phyloP scores from a whole-genome alignment of 2,797 vertebrate genomes.

The Sibirionetta formosa region DNA sequence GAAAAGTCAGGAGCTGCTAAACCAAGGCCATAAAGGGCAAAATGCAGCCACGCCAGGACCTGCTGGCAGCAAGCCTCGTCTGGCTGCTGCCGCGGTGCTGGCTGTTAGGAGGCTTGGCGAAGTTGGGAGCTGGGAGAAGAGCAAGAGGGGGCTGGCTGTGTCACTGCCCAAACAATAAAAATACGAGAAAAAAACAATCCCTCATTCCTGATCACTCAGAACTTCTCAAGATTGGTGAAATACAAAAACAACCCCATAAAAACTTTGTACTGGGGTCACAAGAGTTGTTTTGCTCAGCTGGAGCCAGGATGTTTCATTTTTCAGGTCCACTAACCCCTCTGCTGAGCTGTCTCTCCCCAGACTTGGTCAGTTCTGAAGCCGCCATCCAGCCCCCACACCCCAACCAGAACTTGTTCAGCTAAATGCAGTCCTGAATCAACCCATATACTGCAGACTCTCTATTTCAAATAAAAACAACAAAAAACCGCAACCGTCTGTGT shows the following conservation, averaged over 20 bases:
- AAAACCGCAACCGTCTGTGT: too few relatives aligned
- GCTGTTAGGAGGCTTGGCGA: background rate
- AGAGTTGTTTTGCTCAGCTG: background rate
- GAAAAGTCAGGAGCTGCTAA: background rate
- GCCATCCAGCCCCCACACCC: background rate
- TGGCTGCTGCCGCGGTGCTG: background rate
- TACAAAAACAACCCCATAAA: background rate
- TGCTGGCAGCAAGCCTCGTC: background rate
- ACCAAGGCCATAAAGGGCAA: background rate
- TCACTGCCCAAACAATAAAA: background rate
- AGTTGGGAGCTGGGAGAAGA: background rate
- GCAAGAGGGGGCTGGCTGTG: accelerated
- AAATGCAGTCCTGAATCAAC: background rate
- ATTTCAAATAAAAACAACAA: too few relatives aligned
- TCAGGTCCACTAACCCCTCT: background rate
- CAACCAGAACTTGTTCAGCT: background rate
- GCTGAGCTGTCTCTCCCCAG: background rate
- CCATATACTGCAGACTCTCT: background rate
- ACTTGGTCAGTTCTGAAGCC: background rate
- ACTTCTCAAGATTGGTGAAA: background rate
- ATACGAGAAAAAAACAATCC: accelerated
- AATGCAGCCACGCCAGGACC: background rate
- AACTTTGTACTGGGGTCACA: accelerated
- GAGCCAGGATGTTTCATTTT: background rate
- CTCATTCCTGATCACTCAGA: background rate